These are phyloP conservation scores for Triplophysa rosa DNA, from an alignment of 2,113 vertebrate genomes.

Conservation along the genomic window DNA sequence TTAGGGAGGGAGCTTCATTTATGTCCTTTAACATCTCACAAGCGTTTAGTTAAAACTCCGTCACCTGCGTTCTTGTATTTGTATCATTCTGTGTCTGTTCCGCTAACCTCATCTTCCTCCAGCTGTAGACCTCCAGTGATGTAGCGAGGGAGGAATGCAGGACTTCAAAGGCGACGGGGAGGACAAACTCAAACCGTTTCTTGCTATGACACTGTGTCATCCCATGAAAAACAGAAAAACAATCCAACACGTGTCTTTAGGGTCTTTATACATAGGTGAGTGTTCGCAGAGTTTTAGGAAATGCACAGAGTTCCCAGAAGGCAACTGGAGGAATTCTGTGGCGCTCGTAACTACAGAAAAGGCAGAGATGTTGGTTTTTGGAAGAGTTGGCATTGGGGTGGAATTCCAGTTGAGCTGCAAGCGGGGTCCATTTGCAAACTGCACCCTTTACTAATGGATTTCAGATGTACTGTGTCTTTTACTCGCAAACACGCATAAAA, in stretches of 20 bases:
- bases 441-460: slow-evolving; percentile 80
- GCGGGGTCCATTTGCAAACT: slow-evolving; percentile 73
- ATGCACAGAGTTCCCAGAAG: slow-evolving; percentile 56
- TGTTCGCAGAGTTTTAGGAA: slow-evolving; percentile 53
- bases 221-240: slow-evolving; percentile 62
- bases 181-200: slow-evolving; percentile 70
- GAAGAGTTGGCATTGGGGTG: slow-evolving; percentile 55
- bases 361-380: slow-evolving; percentile 43
- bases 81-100: background rate
- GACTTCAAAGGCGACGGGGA: slow-evolving; percentile 69
- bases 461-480: slow-evolving; percentile 80
- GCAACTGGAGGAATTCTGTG: slow-evolving; percentile 61
- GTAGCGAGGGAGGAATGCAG: slow-evolving; percentile 72
- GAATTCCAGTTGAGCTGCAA: slow-evolving; percentile 70
- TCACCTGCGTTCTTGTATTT: slow-evolving; percentile 34
- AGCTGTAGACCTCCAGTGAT: slow-evolving; percentile 72
- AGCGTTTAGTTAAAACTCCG: slow-evolving; percentile 27
- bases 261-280: slow-evolving; percentile 6
- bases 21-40: slow-evolving; percentile 8
- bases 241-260: background rate
- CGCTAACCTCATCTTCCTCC: slow-evolving; percentile 51
- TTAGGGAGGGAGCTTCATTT: slow-evolving; percentile 19
- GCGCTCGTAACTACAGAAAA: slow-evolving; percentile 45
- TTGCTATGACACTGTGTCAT: slow-evolving; percentile 66
- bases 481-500: slow-evolving; percentile 79